These are phyloP conservation scores for Trimorus sp. DNA, from an alignment of 2,888 invertebrate species.

Conservation along the genomic window DNA sequence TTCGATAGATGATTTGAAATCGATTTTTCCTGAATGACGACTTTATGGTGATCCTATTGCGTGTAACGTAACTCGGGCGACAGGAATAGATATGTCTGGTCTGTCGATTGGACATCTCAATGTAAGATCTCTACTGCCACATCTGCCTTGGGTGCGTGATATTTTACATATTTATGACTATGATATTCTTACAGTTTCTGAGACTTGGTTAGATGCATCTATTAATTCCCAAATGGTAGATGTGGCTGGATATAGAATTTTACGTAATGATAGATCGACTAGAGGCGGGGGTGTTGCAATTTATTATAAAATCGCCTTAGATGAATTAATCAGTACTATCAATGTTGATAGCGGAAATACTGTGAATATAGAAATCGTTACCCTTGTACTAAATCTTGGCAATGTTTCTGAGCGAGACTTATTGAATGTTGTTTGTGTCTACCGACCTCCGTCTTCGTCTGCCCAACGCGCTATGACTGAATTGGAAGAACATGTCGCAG, in stretches of 20 bases:
- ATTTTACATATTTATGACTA: conserved; percentile 1
- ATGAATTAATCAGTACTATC: too few relatives aligned
- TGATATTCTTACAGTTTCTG: conserved; percentile 6
- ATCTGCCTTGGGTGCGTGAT: conserved; percentile 8
- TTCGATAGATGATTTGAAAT: not conserved
- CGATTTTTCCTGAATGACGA: too few relatives aligned
- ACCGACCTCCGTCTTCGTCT: not conserved
- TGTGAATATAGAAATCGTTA: not conserved
- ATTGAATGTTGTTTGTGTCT: not conserved
- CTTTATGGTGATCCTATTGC: too few relatives aligned
- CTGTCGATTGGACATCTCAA: conserved; percentile 1
- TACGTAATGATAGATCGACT: not conserved
- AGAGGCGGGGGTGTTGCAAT: conserved; percentile 9
- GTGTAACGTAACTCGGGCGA: too few relatives aligned
- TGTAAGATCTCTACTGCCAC: not conserved
- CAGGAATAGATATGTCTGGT: too few relatives aligned
- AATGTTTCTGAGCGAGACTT: not conserved
- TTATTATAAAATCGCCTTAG: conserved; percentile 3
- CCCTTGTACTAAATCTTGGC: not conserved
- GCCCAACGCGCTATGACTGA: not conserved
- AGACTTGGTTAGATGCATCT: not conserved
- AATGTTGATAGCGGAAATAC: too few relatives aligned
- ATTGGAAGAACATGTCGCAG: not conserved
- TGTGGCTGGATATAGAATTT: not conserved
- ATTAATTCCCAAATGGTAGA: not conserved